A percentile compares a stretch with the other conserved stretches of the same genome.
These are phyloP conservation scores for Sebastes cheni DNA, from an alignment of 2,797 vertebrate species.

Conservation along the genomic window DNA sequence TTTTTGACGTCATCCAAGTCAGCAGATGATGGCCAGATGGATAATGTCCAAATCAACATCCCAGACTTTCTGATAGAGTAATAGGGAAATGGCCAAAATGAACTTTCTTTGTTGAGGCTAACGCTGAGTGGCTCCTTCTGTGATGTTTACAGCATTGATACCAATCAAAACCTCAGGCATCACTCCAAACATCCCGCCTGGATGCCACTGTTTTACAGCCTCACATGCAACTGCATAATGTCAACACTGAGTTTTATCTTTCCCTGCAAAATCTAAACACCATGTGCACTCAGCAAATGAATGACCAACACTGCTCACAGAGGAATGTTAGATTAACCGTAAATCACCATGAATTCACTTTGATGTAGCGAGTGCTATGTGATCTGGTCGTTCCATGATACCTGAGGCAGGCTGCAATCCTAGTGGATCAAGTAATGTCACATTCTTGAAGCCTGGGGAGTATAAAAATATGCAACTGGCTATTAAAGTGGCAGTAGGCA, in stretches of 20 bases:
- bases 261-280: neutral
- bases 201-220: slow-evolving; percentile 36
- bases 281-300: neutral
- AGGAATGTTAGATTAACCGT: neutral
- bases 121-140: slow-evolving; percentile 53
- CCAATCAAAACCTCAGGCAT: slow-evolving; percentile 57
- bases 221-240: slow-evolving; percentile 57
- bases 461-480: neutral
- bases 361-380: neutral
- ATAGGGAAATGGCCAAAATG: slow-evolving; percentile 58
- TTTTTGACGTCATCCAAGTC: slow-evolving; percentile 71
- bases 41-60: slow-evolving; percentile 58
- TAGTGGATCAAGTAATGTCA: neutral
- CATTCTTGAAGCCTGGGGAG: neutral
- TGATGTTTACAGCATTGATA: slow-evolving; percentile 63
- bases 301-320: neutral
- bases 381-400: neutral
- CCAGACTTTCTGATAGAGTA: slow-evolving; percentile 33
- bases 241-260: slow-evolving; percentile 35
- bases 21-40: slow-evolving; percentile 63
- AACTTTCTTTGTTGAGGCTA: slow-evolving; percentile 64
- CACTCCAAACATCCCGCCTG: slow-evolving; percentile 52
- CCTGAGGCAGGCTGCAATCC: neutral
- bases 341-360: neutral
- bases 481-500: no score